Base-by-base conservation (phyloP, 2,888 invertebrate genomes). In the Athalia rosae region DNA sequence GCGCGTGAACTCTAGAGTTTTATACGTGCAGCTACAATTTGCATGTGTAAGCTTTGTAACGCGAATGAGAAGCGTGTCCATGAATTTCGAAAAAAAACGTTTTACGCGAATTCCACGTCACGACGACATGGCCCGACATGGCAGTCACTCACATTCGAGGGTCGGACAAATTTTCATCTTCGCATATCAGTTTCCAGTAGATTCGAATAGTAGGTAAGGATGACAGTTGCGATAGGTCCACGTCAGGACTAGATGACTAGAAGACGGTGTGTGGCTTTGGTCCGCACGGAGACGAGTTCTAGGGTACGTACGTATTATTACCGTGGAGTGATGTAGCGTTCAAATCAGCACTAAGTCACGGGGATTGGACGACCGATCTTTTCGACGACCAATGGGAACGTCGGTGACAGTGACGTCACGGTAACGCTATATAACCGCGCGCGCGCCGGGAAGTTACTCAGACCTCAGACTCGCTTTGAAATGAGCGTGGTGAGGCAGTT, bases 351-450 rank as follows among this genome's bases (percentile, higher is more conserved):
- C 76, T 79, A 81, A 66, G 59, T 80, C 74, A 90, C 90, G 90
- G 90, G 90, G 91, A 91, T 84, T 84, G 85, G 90, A 85, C 76
- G 80, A 62, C 48, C 48, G 76, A 67, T 61, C 6, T 53, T 45
- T 63, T 48, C 48, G 56, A 77, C 77, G 78, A 69, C 89, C 88
- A 87, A 87, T 87, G 81, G 80, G 76, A 78, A 9, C 78, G 76
- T 81, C 80, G 79, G 79, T 78, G 78, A 4, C 43, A 50, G 82
- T 87, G 88, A 87, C 87, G 89, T 87, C 87, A 87, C 79, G 7
- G 5, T 11, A 15, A 43, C 77, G 79, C 62, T 74, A 61, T 87
- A 88, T 89, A 88, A 85, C 86, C 86, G 79, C 82, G 67, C 76
- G 80, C 58, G 76, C 56, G 79, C 78, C 83, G 89, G 81, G 81